Conservation (phyloP, 2,888 invertebrate genomes). For the Ophion costatus region DNA sequence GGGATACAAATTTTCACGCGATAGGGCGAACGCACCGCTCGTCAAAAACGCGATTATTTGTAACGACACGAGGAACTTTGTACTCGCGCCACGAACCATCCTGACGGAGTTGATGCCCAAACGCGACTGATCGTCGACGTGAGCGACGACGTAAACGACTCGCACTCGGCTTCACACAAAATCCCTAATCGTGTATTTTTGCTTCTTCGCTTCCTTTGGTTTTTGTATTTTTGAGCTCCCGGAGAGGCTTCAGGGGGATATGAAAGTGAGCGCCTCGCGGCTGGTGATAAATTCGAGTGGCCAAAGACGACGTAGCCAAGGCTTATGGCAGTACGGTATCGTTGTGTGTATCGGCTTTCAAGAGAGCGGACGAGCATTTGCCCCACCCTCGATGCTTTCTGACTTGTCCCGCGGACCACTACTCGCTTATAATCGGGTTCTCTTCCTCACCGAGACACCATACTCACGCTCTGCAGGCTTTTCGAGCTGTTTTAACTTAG, state of each 20-base stretch:
- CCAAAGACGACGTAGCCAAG: conserved; percentile 27
- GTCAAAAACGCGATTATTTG: conserved; percentile 67
- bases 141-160: conserved; percentile 55
- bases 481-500: conserved; percentile 53
- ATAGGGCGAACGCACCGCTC: conserved; percentile 70
- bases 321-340: conserved; percentile 41
- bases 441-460: conserved; percentile 42
- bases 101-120: conserved; percentile 74
- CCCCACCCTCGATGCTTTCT: conserved; percentile 60
- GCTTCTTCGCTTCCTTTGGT: conserved; percentile 23
- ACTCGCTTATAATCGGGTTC: conserved; percentile 61
- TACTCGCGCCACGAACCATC: conserved; percentile 78
- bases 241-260: conserved; percentile 37
- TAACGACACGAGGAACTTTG: conserved; percentile 68
- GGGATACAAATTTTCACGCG: conserved; percentile 78
- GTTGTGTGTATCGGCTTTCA: conserved; percentile 45
- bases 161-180: conserved; percentile 33
- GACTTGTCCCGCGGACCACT: conserved; percentile 48
- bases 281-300: conserved; percentile 71
- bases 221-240: neutral
- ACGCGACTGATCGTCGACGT: conserved; percentile 76
- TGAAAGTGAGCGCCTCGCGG: conserved; percentile 55
- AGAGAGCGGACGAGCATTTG: conserved; percentile 38
- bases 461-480: conserved; percentile 40
- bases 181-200: conserved; percentile 41